Evolutionary conservation across 2,113 vertebrate species (phyloP).

Genomic region (Psilopogon haemacephalus): DNA sequence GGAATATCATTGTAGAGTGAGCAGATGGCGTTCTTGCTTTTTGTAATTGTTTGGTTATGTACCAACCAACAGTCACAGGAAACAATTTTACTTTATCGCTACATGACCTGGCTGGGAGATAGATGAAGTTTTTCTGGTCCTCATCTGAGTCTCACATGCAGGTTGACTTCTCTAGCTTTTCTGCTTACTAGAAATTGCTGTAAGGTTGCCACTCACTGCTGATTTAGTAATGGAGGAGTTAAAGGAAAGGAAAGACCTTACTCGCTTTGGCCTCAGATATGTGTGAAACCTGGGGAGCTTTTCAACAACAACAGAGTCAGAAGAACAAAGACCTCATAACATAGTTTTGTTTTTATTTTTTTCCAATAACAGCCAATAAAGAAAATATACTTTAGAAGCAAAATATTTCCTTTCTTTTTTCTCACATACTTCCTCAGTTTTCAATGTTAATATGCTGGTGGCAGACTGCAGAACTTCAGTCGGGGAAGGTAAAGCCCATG

Average conservation of each 20-base stretch:
- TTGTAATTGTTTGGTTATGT: background rate
- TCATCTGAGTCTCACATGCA: accelerated
- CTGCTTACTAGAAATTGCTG: background rate
- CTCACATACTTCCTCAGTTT: slow-evolving; percentile 15
- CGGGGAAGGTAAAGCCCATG: background rate
- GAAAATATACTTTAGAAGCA: slow-evolving; percentile 36
- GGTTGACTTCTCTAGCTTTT: background rate
- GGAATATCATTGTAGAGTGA: background rate
- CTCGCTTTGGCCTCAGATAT: background rate
- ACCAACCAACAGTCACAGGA: background rate
- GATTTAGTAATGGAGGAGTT: background rate
- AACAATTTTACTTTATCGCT: background rate
- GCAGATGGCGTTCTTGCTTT: background rate
- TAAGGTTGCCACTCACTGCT: background rate
- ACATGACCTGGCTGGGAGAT: background rate
- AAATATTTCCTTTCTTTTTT: slow-evolving; percentile 27
- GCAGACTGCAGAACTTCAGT: background rate
- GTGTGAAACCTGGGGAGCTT: background rate
- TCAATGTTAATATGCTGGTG: slow-evolving; percentile 2
- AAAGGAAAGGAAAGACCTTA: slow-evolving; percentile 18
- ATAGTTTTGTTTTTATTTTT: background rate
- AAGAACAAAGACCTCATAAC: background rate
- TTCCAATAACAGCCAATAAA: background rate
- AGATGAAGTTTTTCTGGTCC: background rate
- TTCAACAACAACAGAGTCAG: background rate